Base-by-base conservation (phyloP, 2,113 vertebrate genomes). In the Psittacara wagleri region DNA sequence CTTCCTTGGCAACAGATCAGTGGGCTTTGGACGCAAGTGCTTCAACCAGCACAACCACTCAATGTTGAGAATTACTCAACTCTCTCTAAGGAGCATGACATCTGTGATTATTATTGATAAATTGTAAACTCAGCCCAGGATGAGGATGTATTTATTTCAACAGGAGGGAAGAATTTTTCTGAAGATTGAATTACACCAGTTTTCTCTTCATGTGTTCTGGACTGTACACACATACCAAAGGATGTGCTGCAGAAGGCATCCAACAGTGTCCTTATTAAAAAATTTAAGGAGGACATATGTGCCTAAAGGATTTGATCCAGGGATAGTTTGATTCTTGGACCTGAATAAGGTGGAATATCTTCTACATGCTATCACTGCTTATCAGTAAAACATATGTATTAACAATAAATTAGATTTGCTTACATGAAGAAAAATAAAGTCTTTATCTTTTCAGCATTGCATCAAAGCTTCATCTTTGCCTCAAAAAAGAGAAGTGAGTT, bases 91-190 rank as follows among this genome's bases (percentile, higher is more conserved):
- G 64, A 96, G 14, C 22, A 2, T 68, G 64, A 78, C 73, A 86
- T 74, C 75, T 83, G 46, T 63, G 55, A 83, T 86, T 77, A 90
- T 74, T 87, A 93, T 63, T 90, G 93, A 93, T 64, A 93, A 90
- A 59, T 24, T 59, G 57, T 35, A 59, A 59, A 35, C 22, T 59
- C 57, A 59, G 57, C 57, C 57, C 57, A 59, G 57, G 31, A 59
- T 10, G 13, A 59, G 57, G 57, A 59, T 35, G 33, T 35, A 59
- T 90, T 75, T 80, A 85, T 91, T 91, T 79, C 69, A 87, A 87
- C 41, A 80, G 52, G 49, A 88, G 52, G 66, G 63, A 57, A 78
- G 85, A 81, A 31, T 28, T 18, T 86, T 91, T 88, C 16, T 63
- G 13, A 86, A 84, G 59, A 95, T 95, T 88, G 78, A 88, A 96